A percentile compares a stretch with the other conserved stretches of the same genome.
These are phyloP conservation scores for Corapipo altera DNA, from an alignment of 2,113 vertebrate species.

Conservation along the genomic window DNA sequence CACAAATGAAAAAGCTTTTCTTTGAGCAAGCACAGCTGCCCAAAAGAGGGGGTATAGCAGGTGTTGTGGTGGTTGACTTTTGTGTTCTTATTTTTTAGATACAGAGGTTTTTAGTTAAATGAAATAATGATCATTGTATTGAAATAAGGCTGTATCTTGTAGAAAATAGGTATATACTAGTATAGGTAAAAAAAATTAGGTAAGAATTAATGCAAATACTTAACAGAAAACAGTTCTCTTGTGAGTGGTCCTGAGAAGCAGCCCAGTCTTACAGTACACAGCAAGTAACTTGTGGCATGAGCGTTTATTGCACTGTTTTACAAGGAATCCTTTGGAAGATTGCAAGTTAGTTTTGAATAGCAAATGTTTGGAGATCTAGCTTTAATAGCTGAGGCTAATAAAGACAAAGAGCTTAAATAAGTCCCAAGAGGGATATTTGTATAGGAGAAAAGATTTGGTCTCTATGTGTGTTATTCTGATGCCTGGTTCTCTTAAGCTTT, in stretches of 20 bases:
- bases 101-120: neutral
- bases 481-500: constrained; percentile 24
- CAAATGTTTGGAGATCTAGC: neutral
- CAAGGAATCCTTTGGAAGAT: neutral
- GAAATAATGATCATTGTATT: neutral
- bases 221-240: neutral
- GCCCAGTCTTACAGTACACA: neutral
- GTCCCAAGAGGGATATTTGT: neutral
- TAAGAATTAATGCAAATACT: neutral
- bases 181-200: neutral
- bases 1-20: neutral
- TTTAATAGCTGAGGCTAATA: constrained; percentile 13
- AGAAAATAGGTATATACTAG: neutral
- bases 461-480: neutral
- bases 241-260: neutral
- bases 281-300: neutral
- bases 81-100: neutral
- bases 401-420: neutral
- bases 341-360: neutral
- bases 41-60: neutral
- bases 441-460: neutral
- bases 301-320: neutral
- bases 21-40: neutral
- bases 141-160: neutral
- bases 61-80: neutral